A percentile compares a stretch with the other conserved stretches of the same genome.
These are phyloP conservation scores for Cichlasoma orientale DNA, from an alignment of 2,797 vertebrate genomes.

Conservation along the genomic window DNA sequence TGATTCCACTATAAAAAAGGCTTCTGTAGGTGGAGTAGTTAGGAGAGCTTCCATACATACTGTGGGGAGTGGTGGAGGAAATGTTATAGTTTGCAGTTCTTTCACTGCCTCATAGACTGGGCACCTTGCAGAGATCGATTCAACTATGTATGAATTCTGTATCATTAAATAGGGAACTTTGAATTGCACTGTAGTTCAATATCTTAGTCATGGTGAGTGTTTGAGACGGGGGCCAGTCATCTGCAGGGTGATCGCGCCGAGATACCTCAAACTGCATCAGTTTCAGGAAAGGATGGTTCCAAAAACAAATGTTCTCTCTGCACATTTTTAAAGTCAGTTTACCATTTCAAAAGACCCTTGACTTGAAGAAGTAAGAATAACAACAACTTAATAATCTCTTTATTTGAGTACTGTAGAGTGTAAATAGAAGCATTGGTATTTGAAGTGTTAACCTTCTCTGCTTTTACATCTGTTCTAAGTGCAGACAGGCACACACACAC, in stretches of 20 bases:
- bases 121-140: too few relatives aligned
- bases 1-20: neutral
- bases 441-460: conserved; percentile 27
- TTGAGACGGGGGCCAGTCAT: neutral
- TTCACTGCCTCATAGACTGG: neutral
- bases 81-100: neutral
- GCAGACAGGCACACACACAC: neutral
- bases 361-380: neutral
- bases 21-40: neutral
- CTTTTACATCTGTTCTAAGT: neutral
- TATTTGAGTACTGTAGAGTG: neutral
- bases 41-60: neutral
- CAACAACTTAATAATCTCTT: neutral
- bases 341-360: too few relatives aligned
- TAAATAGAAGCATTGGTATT: neutral
- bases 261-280: neutral
- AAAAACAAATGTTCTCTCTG: neutral
- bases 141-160: too few relatives aligned
- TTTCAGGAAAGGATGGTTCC: neutral
- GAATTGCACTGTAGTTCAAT: neutral
- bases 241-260: neutral
- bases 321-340: neutral
- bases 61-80: neutral
- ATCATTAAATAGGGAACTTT: neutral
- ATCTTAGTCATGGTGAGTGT: neutral